phyloP scores from a whole-genome alignment of 2,113 vertebrate species.

The Scortum barcoo region DNA sequence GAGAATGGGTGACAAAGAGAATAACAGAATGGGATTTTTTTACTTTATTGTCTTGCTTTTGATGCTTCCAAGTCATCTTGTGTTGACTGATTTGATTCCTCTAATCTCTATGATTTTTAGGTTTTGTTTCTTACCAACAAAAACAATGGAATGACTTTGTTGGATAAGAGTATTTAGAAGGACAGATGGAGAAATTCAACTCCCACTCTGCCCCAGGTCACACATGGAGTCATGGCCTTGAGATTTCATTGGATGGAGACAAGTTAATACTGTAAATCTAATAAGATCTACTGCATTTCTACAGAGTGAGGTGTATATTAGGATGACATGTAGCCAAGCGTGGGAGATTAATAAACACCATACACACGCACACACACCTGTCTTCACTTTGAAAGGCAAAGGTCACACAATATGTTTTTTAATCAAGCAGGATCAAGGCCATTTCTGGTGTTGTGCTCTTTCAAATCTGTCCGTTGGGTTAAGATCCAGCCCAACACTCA shows the following conservation, averaged over 20 bases:
- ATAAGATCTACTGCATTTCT: background rate
- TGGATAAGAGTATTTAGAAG: background rate
- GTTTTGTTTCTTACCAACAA: background rate
- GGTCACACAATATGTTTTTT: constrained; percentile 35
- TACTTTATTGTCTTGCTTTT: background rate
- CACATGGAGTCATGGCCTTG: background rate
- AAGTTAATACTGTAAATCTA: constrained; percentile 16
- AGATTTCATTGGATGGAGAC: constrained; percentile 7
- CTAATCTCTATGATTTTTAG: background rate
- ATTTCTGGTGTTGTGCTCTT: background rate
- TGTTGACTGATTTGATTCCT: background rate
- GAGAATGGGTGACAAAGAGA: background rate
- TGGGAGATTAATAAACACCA: constrained; percentile 26
- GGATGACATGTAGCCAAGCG: background rate
- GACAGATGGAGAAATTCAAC: background rate
- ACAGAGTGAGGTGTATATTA: constrained; percentile 1
- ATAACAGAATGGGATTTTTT: constrained; percentile 3
- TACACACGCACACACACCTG: constrained; percentile 21
- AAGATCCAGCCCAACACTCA: too few relatives aligned
- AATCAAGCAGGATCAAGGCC: constrained; percentile 43
- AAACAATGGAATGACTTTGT: background rate
- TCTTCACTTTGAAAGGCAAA: constrained; percentile 32
- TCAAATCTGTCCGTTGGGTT: background rate
- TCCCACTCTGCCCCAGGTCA: background rate
- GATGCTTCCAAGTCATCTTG: constrained; percentile 1